A percentile compares a stretch with the other conserved stretches of the same genome.
phyloP scores from a whole-genome alignment of 2,888 invertebrate species.

The Bombylius discolor region DNA sequence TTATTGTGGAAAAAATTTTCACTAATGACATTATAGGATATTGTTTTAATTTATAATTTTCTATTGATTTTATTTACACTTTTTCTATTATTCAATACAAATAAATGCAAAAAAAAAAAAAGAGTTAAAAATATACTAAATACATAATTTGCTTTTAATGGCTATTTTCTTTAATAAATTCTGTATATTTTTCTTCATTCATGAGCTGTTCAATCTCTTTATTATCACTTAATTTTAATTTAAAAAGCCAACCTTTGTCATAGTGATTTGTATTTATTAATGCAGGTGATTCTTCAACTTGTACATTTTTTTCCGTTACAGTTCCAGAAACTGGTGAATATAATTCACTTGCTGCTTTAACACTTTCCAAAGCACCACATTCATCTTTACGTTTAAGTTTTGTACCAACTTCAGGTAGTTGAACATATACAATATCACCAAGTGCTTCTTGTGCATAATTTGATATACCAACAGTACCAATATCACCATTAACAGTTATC shows the following conservation, averaged over 20 bases:
- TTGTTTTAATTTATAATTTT: too few species aligned
- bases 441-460: constrained; percentile 89
- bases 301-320: constrained; percentile 68
- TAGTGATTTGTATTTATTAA: constrained; percentile 86
- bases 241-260: constrained; percentile 92
- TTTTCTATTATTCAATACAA: too few species aligned
- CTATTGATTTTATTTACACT: too few species aligned
- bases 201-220: constrained; percentile 66
- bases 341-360: constrained; percentile 97
- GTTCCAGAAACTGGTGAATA: constrained; percentile 83
- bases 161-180: constrained; percentile 57
- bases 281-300: constrained; percentile 71
- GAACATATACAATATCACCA: constrained; percentile 94
- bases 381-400: constrained; percentile 63
- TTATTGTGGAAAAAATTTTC: too few species aligned
- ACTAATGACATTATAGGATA: too few species aligned
- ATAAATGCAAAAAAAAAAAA: too few species aligned
- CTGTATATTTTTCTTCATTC: constrained; percentile 72
- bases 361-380: constrained; percentile 94
- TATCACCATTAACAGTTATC: constrained; percentile 60
- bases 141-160: constrained; percentile 24
- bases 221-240: constrained; percentile 61
- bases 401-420: constrained; percentile 72
- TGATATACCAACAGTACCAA: constrained; percentile 88
- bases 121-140: too few species aligned